These are phyloP conservation scores for Sebastes nivosus DNA, from an alignment of 2,797 vertebrate genomes.

Conservation along the genomic window DNA sequence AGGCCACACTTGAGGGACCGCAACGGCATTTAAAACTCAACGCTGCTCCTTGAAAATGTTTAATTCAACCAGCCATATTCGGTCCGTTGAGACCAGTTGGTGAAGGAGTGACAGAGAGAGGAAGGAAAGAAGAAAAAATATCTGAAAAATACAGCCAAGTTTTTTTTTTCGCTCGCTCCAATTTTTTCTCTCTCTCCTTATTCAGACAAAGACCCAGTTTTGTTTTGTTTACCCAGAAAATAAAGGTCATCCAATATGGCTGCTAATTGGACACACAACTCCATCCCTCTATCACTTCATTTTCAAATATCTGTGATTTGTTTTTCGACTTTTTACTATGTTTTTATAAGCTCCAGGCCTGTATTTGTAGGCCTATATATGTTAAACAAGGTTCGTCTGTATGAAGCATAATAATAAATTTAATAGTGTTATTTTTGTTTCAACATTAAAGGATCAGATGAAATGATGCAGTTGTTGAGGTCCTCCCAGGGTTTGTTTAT, in stretches of 20 bases:
- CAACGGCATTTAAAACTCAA: slow-evolving; percentile 12
- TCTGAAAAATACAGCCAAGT: background rate
- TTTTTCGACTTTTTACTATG: background rate
- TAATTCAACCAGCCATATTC: slow-evolving; percentile 23
- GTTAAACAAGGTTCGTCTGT: background rate
- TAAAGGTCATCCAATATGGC: background rate
- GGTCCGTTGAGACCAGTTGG: background rate
- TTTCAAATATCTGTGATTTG: background rate
- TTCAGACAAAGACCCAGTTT: background rate
- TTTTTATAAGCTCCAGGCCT: background rate
- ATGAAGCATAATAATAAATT: background rate
- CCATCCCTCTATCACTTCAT: background rate
- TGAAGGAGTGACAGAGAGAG: background rate
- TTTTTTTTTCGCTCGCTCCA: background rate
- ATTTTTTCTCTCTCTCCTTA: background rate
- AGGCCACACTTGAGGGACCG: slow-evolving; percentile 4
- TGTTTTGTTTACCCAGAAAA: slow-evolving; percentile 23
- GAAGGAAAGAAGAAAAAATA: background rate
- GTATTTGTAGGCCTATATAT: background rate
- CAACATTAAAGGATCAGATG: background rate
- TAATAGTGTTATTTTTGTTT: background rate
- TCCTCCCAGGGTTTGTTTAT: background rate
- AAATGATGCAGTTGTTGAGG: background rate
- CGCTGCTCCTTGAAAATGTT: slow-evolving; percentile 18
- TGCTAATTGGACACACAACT: background rate